Base-by-base conservation (phyloP, 2,888 invertebrate species). In the Synanthedon tipuliformis region DNA sequence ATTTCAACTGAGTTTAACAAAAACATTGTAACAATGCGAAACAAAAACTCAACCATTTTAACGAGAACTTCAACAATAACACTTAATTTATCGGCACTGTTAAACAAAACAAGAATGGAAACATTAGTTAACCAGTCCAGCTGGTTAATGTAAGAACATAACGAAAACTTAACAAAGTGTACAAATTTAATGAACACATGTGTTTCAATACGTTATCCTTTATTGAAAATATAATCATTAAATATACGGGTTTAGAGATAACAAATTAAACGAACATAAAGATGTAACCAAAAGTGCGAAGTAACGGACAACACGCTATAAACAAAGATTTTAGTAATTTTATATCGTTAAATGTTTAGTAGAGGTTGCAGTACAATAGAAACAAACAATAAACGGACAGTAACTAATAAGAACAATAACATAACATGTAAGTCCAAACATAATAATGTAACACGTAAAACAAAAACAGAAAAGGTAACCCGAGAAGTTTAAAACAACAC, bases 401-500 rank as follows among this genome's bases (percentile, higher is more conserved):
- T 45, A n/a, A n/a, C 34, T 8, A 15, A 15, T 15, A 45, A 13
- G 12, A 45, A 45, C n/a, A 45, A 13, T 7, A 45, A 45, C 45
- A 13, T 45, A 45, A 45, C 45, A 45, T 45, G 45, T n/a, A 27
- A 49, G 66, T 61, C 59, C 57, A 56, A 56, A 58, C 54, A 61
- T 8, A 34, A 34, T 34, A 55, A 55, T 55, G 40, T 50, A 57
- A 54, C 54, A 48, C 34, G 15, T 50, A 34, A 50, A 50, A 50
- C 50, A 50, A 50, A 34, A 59, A 57, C 56, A 56, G 48, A 16
- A 41, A 54, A 41, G 49, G 45, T 40, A 50, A 50, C 34, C 34
- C n/a, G 40, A 53, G 48, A 27, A 53, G 11, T 23, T 49, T 53
- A 53, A 53, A 79, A 77, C 76, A 80, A 78, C 68, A 78, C 85